Evolutionary conservation across 1,140 invertebrate genomes (phyloP).

Genomic region (Trichonephila inaurata): DNA sequence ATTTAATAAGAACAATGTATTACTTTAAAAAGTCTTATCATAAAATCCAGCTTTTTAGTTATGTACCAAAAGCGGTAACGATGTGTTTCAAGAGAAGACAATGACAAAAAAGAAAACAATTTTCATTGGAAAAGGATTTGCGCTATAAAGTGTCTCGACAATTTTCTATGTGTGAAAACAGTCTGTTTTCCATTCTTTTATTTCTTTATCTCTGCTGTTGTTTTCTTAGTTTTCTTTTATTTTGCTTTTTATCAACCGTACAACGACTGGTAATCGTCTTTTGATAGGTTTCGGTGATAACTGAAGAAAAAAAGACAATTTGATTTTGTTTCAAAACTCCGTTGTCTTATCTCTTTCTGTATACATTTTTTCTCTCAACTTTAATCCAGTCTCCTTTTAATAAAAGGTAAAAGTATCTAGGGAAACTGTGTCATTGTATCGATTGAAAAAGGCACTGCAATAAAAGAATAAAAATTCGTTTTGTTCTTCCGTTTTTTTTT

Average conservation of each 20-base stretch:
- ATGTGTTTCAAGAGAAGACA: no score
- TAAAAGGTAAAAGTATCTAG: not conserved
- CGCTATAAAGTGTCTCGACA: not conserved
- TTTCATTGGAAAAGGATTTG: constrained; percentile 12
- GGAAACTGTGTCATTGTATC: not conserved
- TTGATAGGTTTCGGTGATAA: not conserved
- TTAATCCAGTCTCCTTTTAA: constrained; percentile 12
- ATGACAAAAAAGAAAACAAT: not conserved
- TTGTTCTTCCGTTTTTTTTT: no score
- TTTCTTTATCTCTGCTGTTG: not conserved
- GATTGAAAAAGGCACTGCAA: not conserved
- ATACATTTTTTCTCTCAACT: not conserved
- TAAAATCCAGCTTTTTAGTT: no score
- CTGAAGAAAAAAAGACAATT: not conserved
- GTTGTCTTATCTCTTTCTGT: not conserved
- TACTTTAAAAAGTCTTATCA: no score
- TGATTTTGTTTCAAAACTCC: constrained; percentile 21
- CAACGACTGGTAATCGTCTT: constrained; percentile 21
- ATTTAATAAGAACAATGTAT: no score
- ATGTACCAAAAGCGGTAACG: no score
- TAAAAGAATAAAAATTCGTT: not conserved
- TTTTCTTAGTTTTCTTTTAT: not conserved
- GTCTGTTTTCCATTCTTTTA: not conserved
- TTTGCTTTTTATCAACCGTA: not conserved
- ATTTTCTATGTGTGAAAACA: not conserved